Evolutionary conservation across 1,140 invertebrate genomes (phyloP).

Genomic region (Maconellicoccus hirsutus): DNA sequence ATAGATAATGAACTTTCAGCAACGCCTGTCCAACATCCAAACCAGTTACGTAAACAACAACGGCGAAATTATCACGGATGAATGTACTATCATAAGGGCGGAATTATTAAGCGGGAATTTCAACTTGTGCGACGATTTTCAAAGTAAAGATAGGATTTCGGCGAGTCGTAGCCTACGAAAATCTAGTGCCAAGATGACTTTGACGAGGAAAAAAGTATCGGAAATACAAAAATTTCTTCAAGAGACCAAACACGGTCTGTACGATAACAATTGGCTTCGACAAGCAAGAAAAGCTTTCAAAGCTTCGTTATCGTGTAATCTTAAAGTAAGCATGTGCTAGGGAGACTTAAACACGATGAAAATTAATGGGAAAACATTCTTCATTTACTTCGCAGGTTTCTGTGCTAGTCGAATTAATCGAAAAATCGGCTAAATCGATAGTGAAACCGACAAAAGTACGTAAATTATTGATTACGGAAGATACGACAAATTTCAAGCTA

Average conservation of each 20-base stretch:
- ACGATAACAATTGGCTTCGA: constrained; percentile 1
- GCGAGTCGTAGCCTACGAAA: not conserved
- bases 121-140: not conserved
- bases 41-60: not conserved
- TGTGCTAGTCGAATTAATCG: not conserved
- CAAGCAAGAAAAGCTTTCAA: constrained; percentile 11
- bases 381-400: no score
- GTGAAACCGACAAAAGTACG: not conserved
- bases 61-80: not conserved
- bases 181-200: not conserved
- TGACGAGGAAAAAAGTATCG: not conserved
- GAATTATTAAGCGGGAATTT: not conserved
- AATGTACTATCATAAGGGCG: not conserved
- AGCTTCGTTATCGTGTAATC: not conserved
- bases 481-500: not conserved
- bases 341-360: no score
- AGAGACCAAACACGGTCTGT: not conserved
- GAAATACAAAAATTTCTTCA: constrained; percentile 18
- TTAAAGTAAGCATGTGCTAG: not conserved
- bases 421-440: not conserved
- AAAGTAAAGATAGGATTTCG: not conserved
- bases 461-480: not conserved
- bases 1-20: no score
- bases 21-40: not conserved
- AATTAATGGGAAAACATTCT: no score